Evolutionary conservation across 2,113 vertebrate species (phyloP).

Genomic region (Microcebus griseorufus): DNA sequence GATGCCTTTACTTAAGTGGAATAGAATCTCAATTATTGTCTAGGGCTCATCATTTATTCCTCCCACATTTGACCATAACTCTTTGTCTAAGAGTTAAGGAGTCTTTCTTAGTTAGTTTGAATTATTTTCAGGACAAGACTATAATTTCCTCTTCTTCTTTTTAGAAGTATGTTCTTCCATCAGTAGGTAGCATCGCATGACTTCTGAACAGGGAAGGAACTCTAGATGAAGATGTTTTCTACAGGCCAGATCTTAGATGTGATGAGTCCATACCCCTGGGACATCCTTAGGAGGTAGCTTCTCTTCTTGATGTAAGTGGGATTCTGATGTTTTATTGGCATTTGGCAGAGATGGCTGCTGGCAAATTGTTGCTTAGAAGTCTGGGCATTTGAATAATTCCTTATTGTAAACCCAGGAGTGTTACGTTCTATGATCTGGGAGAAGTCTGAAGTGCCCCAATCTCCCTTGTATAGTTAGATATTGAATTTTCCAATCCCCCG

Average conservation of each 20-base stretch:
- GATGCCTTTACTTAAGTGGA: neutral
- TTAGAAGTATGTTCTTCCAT: neutral
- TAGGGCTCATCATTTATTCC: neutral
- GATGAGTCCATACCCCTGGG: neutral
- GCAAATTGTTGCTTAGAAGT: neutral
- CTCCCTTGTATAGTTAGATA: neutral
- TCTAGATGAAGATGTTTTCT: neutral
- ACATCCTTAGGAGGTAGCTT: neutral
- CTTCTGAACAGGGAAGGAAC: neutral
- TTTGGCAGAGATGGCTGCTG: neutral
- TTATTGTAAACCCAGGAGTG: neutral
- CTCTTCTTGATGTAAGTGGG: neutral
- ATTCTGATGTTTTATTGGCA: constrained; percentile 18
- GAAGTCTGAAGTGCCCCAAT: neutral
- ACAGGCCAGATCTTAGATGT: neutral
- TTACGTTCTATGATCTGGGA: neutral
- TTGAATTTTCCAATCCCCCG: neutral
- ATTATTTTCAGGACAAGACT: neutral
- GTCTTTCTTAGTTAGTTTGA: neutral
- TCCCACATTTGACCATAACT: neutral
- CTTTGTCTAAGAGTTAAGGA: neutral
- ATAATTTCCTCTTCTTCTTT: neutral
- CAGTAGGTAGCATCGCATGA: neutral
- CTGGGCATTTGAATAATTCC: neutral
- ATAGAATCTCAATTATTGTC: neutral